These are phyloP conservation scores for Vandiemenella viatica DNA, from an alignment of 2,888 invertebrate genomes.

Conservation along the genomic window DNA sequence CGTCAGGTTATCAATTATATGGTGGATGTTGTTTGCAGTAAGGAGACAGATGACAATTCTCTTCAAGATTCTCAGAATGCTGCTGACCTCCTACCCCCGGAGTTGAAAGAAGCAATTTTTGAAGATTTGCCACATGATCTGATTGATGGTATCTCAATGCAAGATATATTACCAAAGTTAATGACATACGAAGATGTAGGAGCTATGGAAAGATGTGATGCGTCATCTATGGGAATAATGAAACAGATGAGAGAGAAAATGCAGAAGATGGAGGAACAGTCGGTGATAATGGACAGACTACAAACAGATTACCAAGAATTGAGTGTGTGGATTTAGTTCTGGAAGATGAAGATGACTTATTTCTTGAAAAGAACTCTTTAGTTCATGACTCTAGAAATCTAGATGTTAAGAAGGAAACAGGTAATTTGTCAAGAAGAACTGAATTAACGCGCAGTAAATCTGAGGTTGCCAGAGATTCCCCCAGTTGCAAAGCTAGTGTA, in stretches of 20 bases:
- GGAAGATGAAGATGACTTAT: background rate
- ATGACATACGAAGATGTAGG: conserved; percentile 53
- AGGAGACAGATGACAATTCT: conserved; percentile 44
- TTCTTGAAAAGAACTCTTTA: too few relatives aligned
- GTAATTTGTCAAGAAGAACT: conserved; percentile 31
- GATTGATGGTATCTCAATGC: conserved; percentile 70
- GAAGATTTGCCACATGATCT: conserved; percentile 72
- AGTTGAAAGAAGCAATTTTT: conserved; percentile 72
- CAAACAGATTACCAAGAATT: background rate
- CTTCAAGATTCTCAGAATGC: conserved; percentile 56
- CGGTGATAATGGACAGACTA: background rate
- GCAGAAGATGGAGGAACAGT: background rate
- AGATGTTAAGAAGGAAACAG: too few relatives aligned
- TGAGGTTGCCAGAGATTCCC: conserved; percentile 34
- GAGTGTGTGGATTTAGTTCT: too few relatives aligned
- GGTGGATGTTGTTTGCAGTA: conserved; percentile 43
- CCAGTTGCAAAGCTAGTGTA: conserved; percentile 19
- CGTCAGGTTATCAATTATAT: conserved; percentile 43
- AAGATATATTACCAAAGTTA: conserved; percentile 63
- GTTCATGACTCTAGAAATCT: too few relatives aligned
- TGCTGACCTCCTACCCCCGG: conserved; percentile 67
- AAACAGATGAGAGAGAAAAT: conserved; percentile 19
- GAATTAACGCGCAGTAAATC: conserved; percentile 51
- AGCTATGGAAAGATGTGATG: conserved; percentile 45
- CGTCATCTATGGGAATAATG: too few relatives aligned